A percentile compares a stretch with the other conserved stretches of the same genome.
Conservation (phyloP, 1,140 invertebrate species). For the Hypsibius dujardini region DNA sequence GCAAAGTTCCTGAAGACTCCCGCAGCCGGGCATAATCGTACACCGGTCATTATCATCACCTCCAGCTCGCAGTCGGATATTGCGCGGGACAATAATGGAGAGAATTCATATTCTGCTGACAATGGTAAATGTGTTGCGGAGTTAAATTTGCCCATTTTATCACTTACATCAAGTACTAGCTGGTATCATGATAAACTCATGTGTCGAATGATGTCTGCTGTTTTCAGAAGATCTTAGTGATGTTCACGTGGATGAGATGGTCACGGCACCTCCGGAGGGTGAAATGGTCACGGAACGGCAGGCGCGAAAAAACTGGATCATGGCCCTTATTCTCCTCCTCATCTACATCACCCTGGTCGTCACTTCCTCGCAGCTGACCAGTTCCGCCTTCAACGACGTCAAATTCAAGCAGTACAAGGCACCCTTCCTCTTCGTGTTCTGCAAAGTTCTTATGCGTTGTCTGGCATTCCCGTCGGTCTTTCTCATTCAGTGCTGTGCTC, state of each 20-base stretch:
- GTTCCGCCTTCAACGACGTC: neutral
- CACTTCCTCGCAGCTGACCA: neutral
- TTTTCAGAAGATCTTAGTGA: neutral
- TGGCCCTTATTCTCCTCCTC: neutral
- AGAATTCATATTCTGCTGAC: neutral
- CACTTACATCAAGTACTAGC: neutral
- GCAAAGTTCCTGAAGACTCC: neutral
- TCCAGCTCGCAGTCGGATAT: neutral
- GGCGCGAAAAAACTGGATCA: conserved; percentile 6
- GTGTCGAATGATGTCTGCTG: neutral
- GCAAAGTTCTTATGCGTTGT: neutral
- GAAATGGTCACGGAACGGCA: neutral
- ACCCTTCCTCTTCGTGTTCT: conserved; percentile 7
- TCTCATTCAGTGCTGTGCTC: neutral
- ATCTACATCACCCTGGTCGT: conserved; percentile 6
- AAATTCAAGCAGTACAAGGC: neutral
- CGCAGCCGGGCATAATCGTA: neutral
- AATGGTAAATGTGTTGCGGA: neutral
- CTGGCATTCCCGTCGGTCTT: conserved; percentile 9
- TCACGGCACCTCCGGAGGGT: conserved; percentile 10
- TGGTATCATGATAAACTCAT: neutral
- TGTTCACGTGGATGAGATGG: neutral
- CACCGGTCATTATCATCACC: neutral
- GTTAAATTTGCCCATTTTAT: neutral
- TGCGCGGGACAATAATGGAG: neutral